Evolutionary conservation across 92 coral and sea anemone genomes (phyloP).

Genomic region (Phenganax marumi): DNA sequence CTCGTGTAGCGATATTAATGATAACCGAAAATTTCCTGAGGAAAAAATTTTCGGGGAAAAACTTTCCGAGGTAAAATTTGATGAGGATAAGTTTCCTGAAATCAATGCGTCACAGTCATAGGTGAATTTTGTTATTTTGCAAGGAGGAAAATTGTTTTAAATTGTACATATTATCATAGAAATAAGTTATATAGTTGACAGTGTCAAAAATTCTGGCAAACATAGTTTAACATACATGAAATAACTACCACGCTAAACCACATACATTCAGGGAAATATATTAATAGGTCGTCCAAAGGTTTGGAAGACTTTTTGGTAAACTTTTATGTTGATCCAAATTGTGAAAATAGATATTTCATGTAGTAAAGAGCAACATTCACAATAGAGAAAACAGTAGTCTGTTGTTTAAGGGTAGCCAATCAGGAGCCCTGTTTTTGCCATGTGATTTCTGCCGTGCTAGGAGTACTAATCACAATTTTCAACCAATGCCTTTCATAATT

Average conservation of each 20-base stretch:
- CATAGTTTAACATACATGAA: too few species aligned
- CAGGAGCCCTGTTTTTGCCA: not conserved
- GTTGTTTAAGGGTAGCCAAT: too few species aligned
- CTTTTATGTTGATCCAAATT: too few species aligned
- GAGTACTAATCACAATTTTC: not conserved
- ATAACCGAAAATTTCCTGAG: constrained; percentile 24
- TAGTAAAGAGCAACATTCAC: too few species aligned
- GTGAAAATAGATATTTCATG: too few species aligned
- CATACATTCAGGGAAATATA: not conserved
- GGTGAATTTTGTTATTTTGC: constrained; percentile 14
- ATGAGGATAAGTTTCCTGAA: not conserved
- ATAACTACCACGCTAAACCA: not conserved
- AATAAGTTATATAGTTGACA: constrained; percentile 10
- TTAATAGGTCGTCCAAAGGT: not conserved
- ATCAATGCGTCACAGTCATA: not conserved
- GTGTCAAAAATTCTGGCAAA: not conserved
- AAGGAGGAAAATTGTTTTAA: not conserved
- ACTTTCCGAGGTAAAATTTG: not conserved
- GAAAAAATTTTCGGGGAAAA: not conserved
- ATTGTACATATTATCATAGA: constrained; percentile 10
- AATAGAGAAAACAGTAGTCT: too few species aligned
- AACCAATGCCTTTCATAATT: not conserved
- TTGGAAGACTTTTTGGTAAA: not conserved
- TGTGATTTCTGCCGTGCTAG: not conserved
- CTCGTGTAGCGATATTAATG: constrained; percentile 32